phyloP scores from a whole-genome alignment of 2,113 vertebrate species.

The Lamprotornis superbus region DNA sequence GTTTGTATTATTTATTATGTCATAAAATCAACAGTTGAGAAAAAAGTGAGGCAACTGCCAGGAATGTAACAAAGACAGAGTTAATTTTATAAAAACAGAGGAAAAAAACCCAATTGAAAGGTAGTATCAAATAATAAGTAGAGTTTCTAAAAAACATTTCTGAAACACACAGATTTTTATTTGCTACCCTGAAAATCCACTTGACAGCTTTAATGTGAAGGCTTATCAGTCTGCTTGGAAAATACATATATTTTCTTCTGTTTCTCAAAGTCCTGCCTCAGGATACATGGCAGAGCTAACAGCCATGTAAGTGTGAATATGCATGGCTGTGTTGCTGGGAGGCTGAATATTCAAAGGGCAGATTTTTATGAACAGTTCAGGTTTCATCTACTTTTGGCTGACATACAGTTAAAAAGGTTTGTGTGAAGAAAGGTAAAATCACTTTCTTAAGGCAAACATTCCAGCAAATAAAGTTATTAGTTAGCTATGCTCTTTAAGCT shows the following conservation, averaged over 20 bases:
- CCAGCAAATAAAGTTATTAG: background rate
- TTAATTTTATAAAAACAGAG: background rate
- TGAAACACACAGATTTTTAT: slow-evolving; percentile 8
- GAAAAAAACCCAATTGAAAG: background rate
- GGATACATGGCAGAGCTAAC: slow-evolving; percentile 35
- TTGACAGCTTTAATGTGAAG: slow-evolving; percentile 47
- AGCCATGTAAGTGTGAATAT: slow-evolving; percentile 25
- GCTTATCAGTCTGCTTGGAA: slow-evolving; percentile 41
- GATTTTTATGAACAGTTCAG: slow-evolving; percentile 3
- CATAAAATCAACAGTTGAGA: slow-evolving; percentile 24
- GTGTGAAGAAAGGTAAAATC: background rate
- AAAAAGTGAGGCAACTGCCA: slow-evolving; percentile 20
- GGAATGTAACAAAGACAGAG: slow-evolving; percentile 19
- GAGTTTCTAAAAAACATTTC: slow-evolving; percentile 14
- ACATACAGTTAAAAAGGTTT: background rate
- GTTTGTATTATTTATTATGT: slow-evolving; percentile 35
- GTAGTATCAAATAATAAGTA: background rate
- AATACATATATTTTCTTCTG: slow-evolving; percentile 18
- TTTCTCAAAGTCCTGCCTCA: slow-evolving; percentile 32
- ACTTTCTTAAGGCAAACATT: background rate
- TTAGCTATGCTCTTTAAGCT: background rate
- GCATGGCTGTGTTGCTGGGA: background rate
- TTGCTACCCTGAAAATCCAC: slow-evolving; percentile 52
- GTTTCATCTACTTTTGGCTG: slow-evolving; percentile 11
- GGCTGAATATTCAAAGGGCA: slow-evolving; percentile 22